Percentiles rank a stretch among this genome's conserved stretches.
Evolutionary conservation across 2,888 invertebrate genomes (phyloP).

Genomic region (Hemithea aestivaria): DNA sequence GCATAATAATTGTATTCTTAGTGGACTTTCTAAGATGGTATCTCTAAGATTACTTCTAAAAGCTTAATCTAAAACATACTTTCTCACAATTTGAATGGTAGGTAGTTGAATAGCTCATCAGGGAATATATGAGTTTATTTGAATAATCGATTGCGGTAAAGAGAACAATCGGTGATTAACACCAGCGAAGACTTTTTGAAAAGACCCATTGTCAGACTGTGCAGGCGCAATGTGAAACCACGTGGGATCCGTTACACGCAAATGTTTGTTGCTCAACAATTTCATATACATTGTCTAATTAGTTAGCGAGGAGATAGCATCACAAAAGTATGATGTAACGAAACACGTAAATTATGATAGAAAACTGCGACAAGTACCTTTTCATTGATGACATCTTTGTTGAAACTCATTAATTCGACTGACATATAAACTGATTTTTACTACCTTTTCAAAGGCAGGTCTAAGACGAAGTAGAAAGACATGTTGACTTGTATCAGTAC

Average conservation of each 20-base stretch:
- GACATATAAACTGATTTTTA: too few species aligned
- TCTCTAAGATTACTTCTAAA: neutral
- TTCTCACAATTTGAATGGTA: slow-evolving; percentile 9
- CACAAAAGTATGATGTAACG: slow-evolving; percentile 2
- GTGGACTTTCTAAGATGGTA: slow-evolving; percentile 8
- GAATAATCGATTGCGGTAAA: slow-evolving; percentile 18
- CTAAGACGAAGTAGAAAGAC: too few species aligned
- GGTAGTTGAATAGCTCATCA: slow-evolving; percentile 4
- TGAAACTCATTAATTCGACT: too few species aligned
- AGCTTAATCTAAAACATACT: neutral
- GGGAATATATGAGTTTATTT: slow-evolving; percentile 6
- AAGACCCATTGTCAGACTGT: slow-evolving; percentile 43
- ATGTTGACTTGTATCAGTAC: too few species aligned
- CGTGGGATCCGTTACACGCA: slow-evolving; percentile 38
- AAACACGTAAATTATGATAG: neutral
- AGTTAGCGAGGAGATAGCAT: slow-evolving; percentile 10
- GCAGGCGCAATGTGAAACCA: slow-evolving; percentile 36
- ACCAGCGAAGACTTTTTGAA: slow-evolving; percentile 34
- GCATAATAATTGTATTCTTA: neutral
- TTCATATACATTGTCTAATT: slow-evolving; percentile 14
- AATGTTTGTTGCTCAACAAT: slow-evolving; percentile 25
- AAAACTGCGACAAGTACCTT: too few species aligned
- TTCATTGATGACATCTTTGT: too few species aligned
- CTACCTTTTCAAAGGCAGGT: too few species aligned
- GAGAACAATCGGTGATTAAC: slow-evolving; percentile 51